Evolutionary conservation across 2,113 vertebrate genomes (phyloP), one percentile per base, ranked within the genome.

Genomic region (Apteryx owenii): DNA sequence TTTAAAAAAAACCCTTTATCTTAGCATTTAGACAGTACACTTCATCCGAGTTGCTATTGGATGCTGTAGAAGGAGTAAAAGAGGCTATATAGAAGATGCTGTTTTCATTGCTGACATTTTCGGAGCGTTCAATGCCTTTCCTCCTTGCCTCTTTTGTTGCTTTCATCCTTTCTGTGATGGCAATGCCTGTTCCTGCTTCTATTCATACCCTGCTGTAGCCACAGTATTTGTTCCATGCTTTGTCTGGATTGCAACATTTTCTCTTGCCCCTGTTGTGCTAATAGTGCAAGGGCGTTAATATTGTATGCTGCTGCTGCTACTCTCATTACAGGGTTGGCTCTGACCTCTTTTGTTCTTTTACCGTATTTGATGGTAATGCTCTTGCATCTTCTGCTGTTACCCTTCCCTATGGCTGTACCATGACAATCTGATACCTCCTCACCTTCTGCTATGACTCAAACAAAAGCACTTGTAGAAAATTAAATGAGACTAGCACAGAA

Each of bases 191-290:
- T 84, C 8, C 68, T 72, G 15, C 33, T 89, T 81, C 61, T 76
- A 10, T 66, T 88, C 56, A 28, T 46, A n/a, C 16, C 51, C 70
- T 53, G 5, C 7, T 40, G 5, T 23, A 85, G 40, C 6, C 66
- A 5, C 15, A 81, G 23, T 58, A 81, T 53, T 42, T 66, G 5
- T 69, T 82, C 4, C 7, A 26, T 4, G 20, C 44, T 64, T 46
- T 64, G 42, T 56, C 15, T 71, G 50, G 10, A 26, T 53, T 40
- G 54, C 6, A 83, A 13, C 14, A 28, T 46, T 58, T 77, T 5
- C 11, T 75, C 16, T 76, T 91, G 4, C 7, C 23, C 4, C 5
- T 46, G 19, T 50, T 0, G 0, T n/a, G 5, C 15, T 64, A 73
- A 58, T 13, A 40, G 4, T 38, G 18, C 50, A 51, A 2, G 7